A percentile compares a stretch with the other conserved stretches of the same genome.
phyloP scores from a whole-genome alignment of 1,140 invertebrate genomes.

The Tyrophagus putrescentiae region DNA sequence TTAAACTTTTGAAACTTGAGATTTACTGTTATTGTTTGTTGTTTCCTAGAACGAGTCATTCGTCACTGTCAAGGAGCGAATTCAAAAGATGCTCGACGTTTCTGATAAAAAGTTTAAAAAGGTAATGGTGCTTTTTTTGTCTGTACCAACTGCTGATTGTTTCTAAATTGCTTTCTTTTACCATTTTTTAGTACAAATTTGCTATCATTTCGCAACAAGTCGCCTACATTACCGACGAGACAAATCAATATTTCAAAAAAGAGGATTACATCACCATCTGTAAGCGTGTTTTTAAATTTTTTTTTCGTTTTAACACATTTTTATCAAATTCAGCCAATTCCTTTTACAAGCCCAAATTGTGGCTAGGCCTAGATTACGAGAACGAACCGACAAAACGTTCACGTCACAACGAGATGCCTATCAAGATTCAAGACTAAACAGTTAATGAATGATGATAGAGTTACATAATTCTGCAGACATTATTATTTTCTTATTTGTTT shows the following conservation, averaged over 20 bases:
- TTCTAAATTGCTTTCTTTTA: conserved; percentile 23
- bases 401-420: conserved; percentile 93
- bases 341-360: conserved; percentile 49
- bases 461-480: no score
- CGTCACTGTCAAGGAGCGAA: conserved; percentile 67
- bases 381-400: conserved; percentile 93
- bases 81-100: conserved; percentile 81
- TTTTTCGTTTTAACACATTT: background rate
- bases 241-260: conserved; percentile 53
- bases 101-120: conserved; percentile 98
- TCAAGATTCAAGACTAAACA: conserved; percentile 94
- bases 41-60: conserved; percentile 73
- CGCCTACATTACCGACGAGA: conserved; percentile 59
- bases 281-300: conserved; percentile 34
- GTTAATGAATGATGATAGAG: no score
- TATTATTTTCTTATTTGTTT: no score
- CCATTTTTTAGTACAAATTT: conserved; percentile 68
- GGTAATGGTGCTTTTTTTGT: conserved; percentile 36
- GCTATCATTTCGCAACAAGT: conserved; percentile 67
- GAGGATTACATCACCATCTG: conserved; percentile 37
- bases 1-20: background rate
- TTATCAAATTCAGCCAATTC: background rate
- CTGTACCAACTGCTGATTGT: no score
- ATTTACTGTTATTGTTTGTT: background rate
- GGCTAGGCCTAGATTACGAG: conserved; percentile 93